Conservation (phyloP, 2,113 vertebrate species). For the Damaliscus lunatus region DNA sequence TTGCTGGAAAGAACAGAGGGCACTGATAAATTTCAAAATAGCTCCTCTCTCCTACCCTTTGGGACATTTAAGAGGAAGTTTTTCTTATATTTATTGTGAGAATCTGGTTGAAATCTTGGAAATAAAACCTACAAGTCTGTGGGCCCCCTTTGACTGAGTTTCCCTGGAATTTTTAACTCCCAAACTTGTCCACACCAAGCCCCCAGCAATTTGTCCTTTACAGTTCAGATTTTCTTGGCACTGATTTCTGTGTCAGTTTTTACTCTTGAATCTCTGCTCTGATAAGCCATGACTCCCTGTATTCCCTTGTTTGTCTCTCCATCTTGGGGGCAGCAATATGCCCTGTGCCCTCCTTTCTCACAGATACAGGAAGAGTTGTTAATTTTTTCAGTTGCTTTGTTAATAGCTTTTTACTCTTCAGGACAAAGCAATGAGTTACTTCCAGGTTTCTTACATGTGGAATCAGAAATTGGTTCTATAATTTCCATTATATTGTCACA, state of each 20-base stretch:
- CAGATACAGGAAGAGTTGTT: background rate
- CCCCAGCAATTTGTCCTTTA: background rate
- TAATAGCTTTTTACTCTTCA: background rate
- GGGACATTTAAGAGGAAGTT: background rate
- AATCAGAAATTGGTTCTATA: background rate
- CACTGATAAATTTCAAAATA: background rate
- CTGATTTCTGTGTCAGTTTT: background rate
- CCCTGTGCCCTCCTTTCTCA: background rate
- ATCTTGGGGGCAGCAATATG: background rate
- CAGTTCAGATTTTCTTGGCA: background rate
- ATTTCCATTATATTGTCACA: background rate
- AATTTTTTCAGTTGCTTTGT: background rate
- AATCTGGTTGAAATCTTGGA: background rate
- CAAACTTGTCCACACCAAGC: background rate
- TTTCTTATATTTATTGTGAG: background rate
- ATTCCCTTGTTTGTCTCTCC: background rate
- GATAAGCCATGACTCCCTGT: background rate
- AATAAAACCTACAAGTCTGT: background rate
- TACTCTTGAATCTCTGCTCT: background rate
- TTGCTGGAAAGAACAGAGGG: background rate
- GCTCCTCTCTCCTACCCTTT: background rate
- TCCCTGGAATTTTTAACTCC: background rate
- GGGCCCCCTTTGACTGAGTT: background rate
- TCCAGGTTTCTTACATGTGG: background rate
- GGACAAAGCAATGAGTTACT: background rate